Evolutionary conservation across 2,797 vertebrate species (phyloP), one percentile per base, ranked within the genome.

Genomic region (Carcharodon carcharias): DNA sequence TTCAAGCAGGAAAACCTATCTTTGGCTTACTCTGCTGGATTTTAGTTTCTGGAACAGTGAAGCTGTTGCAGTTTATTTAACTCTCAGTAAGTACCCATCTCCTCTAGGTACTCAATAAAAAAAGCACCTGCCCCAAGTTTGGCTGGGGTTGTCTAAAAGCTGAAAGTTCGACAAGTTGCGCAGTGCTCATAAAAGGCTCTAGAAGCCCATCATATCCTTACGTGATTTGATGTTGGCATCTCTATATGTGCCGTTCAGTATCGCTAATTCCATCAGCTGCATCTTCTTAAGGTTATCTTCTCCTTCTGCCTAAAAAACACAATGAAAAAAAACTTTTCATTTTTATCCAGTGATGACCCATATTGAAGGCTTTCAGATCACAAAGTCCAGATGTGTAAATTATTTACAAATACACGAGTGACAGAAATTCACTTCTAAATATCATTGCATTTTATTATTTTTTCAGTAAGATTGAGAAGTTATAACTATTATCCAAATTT

Each of bases 241-340:
- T 98, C 99, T 98, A 98, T 99, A 99, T 96, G 99, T 99, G 98
- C 99, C 99, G 58, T 99, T 99, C 97, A 99, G 98, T 97, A 99
- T 99, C 96, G 99, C 99, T 96, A 99, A 98, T 97, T 99, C 99
- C 99, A 99, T 99, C 98, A 99, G 97, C 97, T 99, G 99, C 99
- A 99, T 99, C 98, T 99, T 99, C 98, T 99, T 99, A 98, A 99
- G 98, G 98, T 99, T 99, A 98, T 99, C 99, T 97, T 99, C 99
- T 96, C 99, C 99, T 98, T 99, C 99, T 58, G 99, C 99, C 99
- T 99, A 96, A 0, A 14, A 35, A 88, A 96, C 94, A 96, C 45
- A 96, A 95, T 77, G 5, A 5, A n/a, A 77, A 73, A 95, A 54
- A 35, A 21, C 69, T 73, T 31, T 45, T n/a, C n/a, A 95, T n/a